A percentile compares a stretch with the other conserved stretches of the same genome.
phyloP scores from a whole-genome alignment of 2,797 vertebrate genomes.

The Lepus oiostolus region DNA sequence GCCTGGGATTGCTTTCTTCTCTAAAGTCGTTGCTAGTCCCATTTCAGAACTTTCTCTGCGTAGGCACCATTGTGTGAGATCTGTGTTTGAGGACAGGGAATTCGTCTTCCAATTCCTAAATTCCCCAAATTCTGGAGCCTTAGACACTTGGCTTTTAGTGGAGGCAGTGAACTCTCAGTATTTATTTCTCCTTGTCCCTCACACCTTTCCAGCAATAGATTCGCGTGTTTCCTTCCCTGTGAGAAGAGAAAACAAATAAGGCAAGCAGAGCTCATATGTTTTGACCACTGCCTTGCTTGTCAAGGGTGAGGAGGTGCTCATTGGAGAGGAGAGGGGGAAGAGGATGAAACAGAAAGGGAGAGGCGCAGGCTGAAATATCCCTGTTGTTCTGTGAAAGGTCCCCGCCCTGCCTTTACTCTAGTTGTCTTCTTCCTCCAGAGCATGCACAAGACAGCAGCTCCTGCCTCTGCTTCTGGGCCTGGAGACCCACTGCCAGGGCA shows the following conservation, averaged over 20 bases:
- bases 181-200: not conserved
- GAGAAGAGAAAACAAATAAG: not conserved
- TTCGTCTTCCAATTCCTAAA: not conserved
- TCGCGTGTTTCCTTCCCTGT: not conserved
- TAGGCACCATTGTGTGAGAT: not conserved
- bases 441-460: not conserved
- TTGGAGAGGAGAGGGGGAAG: not conserved
- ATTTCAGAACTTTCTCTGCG: not conserved
- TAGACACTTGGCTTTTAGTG: not conserved
- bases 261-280: not conserved
- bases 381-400: not conserved
- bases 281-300: not conserved
- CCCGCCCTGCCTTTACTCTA: not conserved
- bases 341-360: not conserved
- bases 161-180: not conserved
- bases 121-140: not conserved
- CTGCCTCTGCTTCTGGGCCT: not conserved
- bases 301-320: not conserved
- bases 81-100: not conserved
- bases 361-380: not conserved
- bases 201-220: not conserved
- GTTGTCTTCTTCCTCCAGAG: not conserved
- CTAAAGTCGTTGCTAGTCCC: not conserved
- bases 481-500: not conserved
- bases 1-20: not conserved